Percentiles rank a stretch among this genome's conserved stretches.
These are phyloP conservation scores for Pachydiplax longipennis DNA, from an alignment of 2,888 invertebrate species.

Conservation along the genomic window DNA sequence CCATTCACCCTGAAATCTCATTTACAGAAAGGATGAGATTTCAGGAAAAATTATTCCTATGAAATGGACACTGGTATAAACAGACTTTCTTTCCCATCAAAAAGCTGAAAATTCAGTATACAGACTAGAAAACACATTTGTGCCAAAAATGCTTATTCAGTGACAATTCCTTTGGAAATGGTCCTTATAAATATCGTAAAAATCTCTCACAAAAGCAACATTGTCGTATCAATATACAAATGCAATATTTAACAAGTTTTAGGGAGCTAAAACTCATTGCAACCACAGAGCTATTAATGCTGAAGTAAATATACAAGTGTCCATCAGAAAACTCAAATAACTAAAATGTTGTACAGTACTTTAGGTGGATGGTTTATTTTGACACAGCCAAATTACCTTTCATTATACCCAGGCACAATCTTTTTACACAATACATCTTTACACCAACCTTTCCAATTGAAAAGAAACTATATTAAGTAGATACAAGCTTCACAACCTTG, in stretches of 20 bases:
- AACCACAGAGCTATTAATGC: slow-evolving; percentile 19
- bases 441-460: background rate
- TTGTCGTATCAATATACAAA: slow-evolving; percentile 36
- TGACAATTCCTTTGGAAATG: slow-evolving; percentile 29
- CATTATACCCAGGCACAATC: slow-evolving; percentile 21
- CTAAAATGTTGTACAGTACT: slow-evolving; percentile 11
- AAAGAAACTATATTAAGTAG: background rate
- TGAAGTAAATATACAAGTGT: slow-evolving; percentile 41
- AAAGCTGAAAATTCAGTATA: slow-evolving; percentile 11
- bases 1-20: background rate
- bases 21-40: background rate
- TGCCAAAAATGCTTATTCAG: slow-evolving; percentile 30
- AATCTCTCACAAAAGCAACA: slow-evolving; percentile 44
- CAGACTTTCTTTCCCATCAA: background rate
- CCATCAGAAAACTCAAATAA: slow-evolving; percentile 21
- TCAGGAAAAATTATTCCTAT: background rate
- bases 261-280: slow-evolving; percentile 40
- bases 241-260: slow-evolving; percentile 38
- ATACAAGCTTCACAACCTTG: background rate
- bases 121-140: slow-evolving; percentile 38
- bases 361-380: slow-evolving; percentile 38
- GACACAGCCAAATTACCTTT: slow-evolving; percentile 41
- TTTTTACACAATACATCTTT: slow-evolving; percentile 3
- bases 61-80: background rate
- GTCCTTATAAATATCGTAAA: slow-evolving; percentile 37